Conservation (phyloP, 2,888 invertebrate genomes). For the Creontiades dilutus region DNA sequence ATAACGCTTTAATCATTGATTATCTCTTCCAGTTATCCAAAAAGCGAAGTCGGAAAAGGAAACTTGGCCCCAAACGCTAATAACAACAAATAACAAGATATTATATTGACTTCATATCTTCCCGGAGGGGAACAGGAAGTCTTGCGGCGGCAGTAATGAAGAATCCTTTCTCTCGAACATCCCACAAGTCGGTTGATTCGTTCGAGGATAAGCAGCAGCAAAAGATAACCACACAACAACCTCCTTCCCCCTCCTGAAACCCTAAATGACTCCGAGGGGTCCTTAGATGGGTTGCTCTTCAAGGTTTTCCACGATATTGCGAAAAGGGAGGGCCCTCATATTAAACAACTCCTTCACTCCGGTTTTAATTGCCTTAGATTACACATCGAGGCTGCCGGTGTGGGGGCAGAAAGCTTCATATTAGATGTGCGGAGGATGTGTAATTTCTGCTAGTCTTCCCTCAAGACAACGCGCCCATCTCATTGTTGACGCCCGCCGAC, state of each 20-base stretch:
- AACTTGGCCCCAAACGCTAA: background rate
- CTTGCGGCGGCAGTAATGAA: background rate
- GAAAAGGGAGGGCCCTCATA: slow-evolving; percentile 40
- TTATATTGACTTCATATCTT: slow-evolving; percentile 26
- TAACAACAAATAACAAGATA: background rate
- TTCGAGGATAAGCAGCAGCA: background rate
- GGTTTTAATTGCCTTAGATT: slow-evolving; percentile 37
- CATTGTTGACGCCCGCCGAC: background rate
- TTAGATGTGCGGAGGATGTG: slow-evolving; percentile 6
- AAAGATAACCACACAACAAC: slow-evolving; percentile 17
- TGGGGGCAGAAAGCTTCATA: background rate
- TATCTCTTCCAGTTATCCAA: no score
- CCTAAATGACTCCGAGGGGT: slow-evolving; percentile 24
- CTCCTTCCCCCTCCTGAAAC: background rate
- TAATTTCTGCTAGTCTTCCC: background rate
- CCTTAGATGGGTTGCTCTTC: slow-evolving; percentile 8
- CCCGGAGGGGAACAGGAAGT: background rate
- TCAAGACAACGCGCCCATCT: background rate
- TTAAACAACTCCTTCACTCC: slow-evolving; percentile 36
- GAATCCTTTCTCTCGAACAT: background rate
- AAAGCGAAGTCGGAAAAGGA: background rate
- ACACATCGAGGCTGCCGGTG: slow-evolving; percentile 7
- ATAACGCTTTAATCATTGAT: no score
- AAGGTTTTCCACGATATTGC: slow-evolving; percentile 30
- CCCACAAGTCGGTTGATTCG: slow-evolving; percentile 16